Conservation (phyloP, 2,113 vertebrate species). For the Eidolon helvum region DNA sequence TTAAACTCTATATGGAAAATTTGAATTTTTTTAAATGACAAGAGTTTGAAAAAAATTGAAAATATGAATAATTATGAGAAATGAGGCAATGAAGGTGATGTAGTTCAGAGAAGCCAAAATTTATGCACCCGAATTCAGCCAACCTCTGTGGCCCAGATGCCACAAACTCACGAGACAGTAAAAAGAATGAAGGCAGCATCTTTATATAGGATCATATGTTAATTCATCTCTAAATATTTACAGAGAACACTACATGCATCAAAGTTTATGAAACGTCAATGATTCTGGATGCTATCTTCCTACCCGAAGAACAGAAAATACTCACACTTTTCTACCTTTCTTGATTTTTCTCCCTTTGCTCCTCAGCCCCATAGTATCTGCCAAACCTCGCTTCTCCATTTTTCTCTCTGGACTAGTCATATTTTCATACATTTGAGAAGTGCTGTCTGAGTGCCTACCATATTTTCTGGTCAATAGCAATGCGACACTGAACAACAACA, state of each 20-base stretch:
- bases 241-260: background rate
- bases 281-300: background rate
- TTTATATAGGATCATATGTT: background rate
- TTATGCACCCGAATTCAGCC: background rate
- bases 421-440: background rate
- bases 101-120: background rate
- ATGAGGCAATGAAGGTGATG: background rate
- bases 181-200: background rate
- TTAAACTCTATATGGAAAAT: background rate
- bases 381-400: background rate
- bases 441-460: background rate
- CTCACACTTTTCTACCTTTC: background rate
- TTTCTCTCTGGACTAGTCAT: background rate
- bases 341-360: background rate
- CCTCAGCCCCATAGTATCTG: background rate
- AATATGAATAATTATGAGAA: background rate
- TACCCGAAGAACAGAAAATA: background rate
- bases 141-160: background rate
- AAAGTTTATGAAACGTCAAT: background rate
- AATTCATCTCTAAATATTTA: background rate
- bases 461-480: background rate
- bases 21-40: background rate
- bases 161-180: background rate
- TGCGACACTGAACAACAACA: background rate
- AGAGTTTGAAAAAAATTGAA: background rate